Conservation (phyloP, 2,113 vertebrate genomes). For the Eubucco bourcierii region DNA sequence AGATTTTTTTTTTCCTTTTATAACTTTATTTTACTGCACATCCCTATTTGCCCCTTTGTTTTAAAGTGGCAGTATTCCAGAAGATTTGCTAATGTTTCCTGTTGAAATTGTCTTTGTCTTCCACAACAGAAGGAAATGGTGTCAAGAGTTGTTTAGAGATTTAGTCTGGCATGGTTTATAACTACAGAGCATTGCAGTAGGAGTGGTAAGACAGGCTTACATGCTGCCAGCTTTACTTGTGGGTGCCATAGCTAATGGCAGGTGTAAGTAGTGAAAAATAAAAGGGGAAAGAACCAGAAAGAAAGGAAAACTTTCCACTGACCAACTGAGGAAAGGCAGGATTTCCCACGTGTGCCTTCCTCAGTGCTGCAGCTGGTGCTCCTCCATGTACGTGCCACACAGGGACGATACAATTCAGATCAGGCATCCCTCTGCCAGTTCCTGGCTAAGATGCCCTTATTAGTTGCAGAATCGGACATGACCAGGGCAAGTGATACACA, state of each 20-base stretch:
- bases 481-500: fast-evolving
- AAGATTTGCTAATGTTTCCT: neutral
- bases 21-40: neutral
- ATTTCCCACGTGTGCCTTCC: neutral
- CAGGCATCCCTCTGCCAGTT: neutral
- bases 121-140: neutral
- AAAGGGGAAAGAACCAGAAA: neutral
- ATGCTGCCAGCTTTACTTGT: too few species aligned
- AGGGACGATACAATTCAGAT: neutral
- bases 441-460: neutral
- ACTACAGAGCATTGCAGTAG: neutral
- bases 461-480: neutral
- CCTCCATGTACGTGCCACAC: neutral
- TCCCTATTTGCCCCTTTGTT: neutral
- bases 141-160: neutral
- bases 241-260: too few species aligned
- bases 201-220: neutral
- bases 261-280: neutral
- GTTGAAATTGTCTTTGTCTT: neutral
- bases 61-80: neutral
- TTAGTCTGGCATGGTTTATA: neutral
- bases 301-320: too few species aligned
- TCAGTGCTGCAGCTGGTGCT: neutral
- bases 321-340: neutral
- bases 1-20: neutral